These are phyloP conservation scores for Proterorhinus semilunaris DNA, from an alignment of 2,113 vertebrate species.

Conservation along the genomic window DNA sequence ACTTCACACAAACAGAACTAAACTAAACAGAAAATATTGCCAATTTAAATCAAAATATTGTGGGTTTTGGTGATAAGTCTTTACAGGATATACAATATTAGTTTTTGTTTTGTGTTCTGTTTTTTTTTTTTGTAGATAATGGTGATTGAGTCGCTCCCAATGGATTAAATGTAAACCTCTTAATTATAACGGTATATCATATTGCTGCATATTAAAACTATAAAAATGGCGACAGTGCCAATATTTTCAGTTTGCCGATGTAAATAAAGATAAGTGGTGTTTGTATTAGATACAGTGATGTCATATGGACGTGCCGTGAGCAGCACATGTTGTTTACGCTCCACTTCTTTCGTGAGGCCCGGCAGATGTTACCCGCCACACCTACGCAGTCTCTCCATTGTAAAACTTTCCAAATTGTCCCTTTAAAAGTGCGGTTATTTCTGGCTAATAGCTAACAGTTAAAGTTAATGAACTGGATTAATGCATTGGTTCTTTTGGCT, in stretches of 20 bases:
- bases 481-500: not conserved
- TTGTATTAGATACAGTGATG: conserved; percentile 34
- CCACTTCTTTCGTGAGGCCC: not conserved
- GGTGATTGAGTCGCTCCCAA: too few species aligned
- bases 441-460: not conserved
- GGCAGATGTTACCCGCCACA: conserved; percentile 34
- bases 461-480: not conserved
- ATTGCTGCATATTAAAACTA: too few species aligned
- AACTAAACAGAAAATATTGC: too few species aligned
- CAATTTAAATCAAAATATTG: too few species aligned
- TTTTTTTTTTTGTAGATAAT: too few species aligned
- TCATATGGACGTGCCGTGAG: conserved; percentile 1
- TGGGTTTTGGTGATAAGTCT: too few species aligned
- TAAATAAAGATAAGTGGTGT: conserved; percentile 33
- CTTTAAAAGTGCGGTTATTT: not conserved
- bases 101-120: too few species aligned
- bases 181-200: too few species aligned
- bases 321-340: conserved; percentile 38
- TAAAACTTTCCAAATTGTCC: not conserved
- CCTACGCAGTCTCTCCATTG: conserved; percentile 5
- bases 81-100: too few species aligned
- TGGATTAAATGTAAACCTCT: too few species aligned
- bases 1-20: too few species aligned
- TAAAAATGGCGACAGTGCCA: too few species aligned
- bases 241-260: not conserved